A percentile compares a stretch with the other conserved stretches of the same genome.
Evolutionary conservation across 1,140 invertebrate genomes (phyloP).

Genomic region (Temnothorax nylanderi): DNA sequence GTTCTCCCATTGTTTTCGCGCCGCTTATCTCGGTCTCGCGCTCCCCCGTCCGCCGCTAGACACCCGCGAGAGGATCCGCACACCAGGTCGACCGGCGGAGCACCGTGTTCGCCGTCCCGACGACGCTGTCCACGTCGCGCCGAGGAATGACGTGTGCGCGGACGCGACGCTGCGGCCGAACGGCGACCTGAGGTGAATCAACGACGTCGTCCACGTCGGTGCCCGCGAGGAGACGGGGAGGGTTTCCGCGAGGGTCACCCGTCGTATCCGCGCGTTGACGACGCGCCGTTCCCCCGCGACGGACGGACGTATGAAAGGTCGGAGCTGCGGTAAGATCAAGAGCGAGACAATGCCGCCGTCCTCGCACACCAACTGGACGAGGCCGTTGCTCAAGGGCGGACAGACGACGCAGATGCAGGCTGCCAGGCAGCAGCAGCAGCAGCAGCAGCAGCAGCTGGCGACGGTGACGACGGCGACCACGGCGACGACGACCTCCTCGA

Average conservation of each 20-base stretch:
- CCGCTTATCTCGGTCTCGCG: conserved; percentile 3
- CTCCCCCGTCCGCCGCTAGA: neutral
- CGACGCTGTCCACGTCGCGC: neutral
- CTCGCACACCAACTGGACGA: conserved; percentile 82
- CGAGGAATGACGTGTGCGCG: conserved; percentile 27
- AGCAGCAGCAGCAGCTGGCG: conserved; percentile 46
- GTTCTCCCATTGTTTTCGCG: conserved; percentile 62
- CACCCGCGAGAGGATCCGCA: neutral
- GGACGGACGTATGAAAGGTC: conserved; percentile 67
- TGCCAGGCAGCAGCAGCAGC: conserved; percentile 65
- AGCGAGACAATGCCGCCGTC: conserved; percentile 81
- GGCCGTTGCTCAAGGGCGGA: conserved; percentile 79
- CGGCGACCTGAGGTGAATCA: neutral
- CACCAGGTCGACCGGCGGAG: conserved; percentile 3
- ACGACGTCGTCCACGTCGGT: conserved; percentile 11
- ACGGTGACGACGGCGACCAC: neutral
- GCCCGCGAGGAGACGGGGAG: neutral
- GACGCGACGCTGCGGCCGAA: neutral
- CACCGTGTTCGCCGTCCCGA: neutral
- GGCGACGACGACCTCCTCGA: conserved; percentile 31
- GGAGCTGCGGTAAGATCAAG: conserved; percentile 68
- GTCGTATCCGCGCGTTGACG: neutral
- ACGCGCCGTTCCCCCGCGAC: too few relatives aligned
- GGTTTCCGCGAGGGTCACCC: neutral
- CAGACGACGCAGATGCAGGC: conserved; percentile 82